These are phyloP conservation scores for Palythoa grandiflora DNA, from an alignment of 92 coral and sea anemone species.

Conservation along the genomic window DNA sequence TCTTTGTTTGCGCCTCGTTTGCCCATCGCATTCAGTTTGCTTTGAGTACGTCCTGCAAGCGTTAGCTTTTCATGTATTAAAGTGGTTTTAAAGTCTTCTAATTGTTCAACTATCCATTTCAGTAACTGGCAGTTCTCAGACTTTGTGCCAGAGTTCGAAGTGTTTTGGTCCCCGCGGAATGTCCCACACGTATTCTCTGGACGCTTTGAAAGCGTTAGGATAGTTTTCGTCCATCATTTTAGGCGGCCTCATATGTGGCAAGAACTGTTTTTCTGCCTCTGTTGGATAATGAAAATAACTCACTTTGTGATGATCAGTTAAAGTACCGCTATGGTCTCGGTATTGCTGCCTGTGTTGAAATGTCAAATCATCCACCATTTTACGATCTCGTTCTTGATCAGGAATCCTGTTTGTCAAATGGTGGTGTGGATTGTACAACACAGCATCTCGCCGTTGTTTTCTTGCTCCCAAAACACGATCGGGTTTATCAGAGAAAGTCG, in stretches of 20 bases:
- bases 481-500: constrained; percentile 91
- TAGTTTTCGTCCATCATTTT: constrained; percentile 67
- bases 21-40: not conserved
- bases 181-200: constrained; percentile 86
- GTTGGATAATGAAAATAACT: constrained; percentile 94
- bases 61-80: not conserved
- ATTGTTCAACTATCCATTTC: not conserved
- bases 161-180: constrained; percentile 91
- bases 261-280: constrained; percentile 88
- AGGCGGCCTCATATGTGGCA: constrained; percentile 62
- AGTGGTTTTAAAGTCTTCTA: not conserved
- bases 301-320: constrained; percentile 73
- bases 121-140: constrained; percentile 21
- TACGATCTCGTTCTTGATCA: constrained; percentile 94
- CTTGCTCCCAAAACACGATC: constrained; percentile 91
- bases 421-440: constrained; percentile 77
- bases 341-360: constrained; percentile 92
- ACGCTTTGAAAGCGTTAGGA: constrained; percentile 82
- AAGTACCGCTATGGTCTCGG: constrained; percentile 82
- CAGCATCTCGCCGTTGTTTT: constrained; percentile 78
- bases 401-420: constrained; percentile 88
- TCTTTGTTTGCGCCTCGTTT: not conserved
- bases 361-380: constrained; percentile 69
- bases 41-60: not conserved
- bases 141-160: constrained; percentile 86